Evolutionary conservation across 2,888 invertebrate genomes (phyloP), one percentile per base, ranked within the genome.

Genomic region (Pollenia griseotomentosa): DNA sequence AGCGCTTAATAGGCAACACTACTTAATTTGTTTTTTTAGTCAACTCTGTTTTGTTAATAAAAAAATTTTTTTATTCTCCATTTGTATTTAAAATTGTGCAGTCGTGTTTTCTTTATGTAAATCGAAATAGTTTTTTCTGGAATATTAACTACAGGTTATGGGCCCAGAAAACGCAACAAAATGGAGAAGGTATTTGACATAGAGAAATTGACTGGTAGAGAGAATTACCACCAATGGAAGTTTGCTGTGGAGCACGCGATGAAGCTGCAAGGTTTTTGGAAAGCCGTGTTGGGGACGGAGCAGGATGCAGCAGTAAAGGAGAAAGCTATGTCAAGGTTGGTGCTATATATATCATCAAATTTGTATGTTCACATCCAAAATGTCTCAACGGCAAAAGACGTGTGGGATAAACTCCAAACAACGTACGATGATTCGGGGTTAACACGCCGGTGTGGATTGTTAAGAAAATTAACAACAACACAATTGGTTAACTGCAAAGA

Each of bases 401-500:
- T 83, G n/a, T 86, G 86, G 74, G 3, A 40, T 23, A 78, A 86
- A 59, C 23, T 85, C 12, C 0, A 73, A 48, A 19, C 66, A 11
- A 77, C 48, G 0, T 77, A 77, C 57, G 85, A 85, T 63, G 85
- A 77, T 51, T 85, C 85, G 8, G 68, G 77, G 5, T 61, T 77
- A 3, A 85, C 85, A 33, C 33, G 33, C 7, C 81, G 81, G 33
- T 85, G 85, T 46, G 84, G 79, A 1, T 71, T 85, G n/a, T 19
- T 86, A 12, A 48, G 79, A 44, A 83, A 83, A 11, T 51, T 80
- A 33, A 80, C 83, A 63, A 83, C 83, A 23, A 83, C 83, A 7
- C 82, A 86, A 16, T 42, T 80, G 19, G 55, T 23, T 33, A 68
- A 75, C 16, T 80, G 83, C 48, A 6, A 66, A 10, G 42, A 65